phyloP scores from a whole-genome alignment of 2,797 vertebrate genomes.

The Sarcophilus harrisii region DNA sequence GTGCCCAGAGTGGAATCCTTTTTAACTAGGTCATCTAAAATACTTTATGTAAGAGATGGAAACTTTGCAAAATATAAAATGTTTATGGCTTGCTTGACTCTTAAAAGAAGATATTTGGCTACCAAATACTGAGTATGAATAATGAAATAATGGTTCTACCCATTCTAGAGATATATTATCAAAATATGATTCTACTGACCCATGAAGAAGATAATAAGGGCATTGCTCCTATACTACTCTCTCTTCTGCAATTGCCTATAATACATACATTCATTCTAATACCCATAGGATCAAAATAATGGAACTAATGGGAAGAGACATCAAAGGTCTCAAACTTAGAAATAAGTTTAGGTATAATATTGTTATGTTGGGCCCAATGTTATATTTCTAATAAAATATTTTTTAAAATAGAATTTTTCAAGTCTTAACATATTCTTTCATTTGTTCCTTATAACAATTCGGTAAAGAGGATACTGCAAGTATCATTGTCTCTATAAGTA shows the following conservation, averaged over 20 bases:
- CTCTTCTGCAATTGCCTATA: background rate
- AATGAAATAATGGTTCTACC: background rate
- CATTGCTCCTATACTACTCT: background rate
- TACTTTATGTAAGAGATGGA: conserved; percentile 50
- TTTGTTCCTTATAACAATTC: background rate
- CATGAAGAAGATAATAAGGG: background rate
- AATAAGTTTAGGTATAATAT: background rate
- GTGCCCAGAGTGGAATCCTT: conserved; percentile 64
- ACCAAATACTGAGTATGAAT: background rate
- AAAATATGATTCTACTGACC: background rate
- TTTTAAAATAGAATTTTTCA: background rate
- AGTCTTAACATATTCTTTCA: background rate
- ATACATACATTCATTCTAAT: background rate
- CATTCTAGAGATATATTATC: conserved; percentile 63
- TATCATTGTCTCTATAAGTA: background rate
- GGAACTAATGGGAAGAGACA: background rate
- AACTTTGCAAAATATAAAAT: conserved; percentile 58
- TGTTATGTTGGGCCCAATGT: background rate
- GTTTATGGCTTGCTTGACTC: conserved; percentile 54
- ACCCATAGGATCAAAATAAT: background rate
- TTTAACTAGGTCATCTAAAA: conserved; percentile 65
- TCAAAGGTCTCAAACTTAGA: background rate
- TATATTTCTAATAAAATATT: background rate
- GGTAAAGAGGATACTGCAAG: background rate
- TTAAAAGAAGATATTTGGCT: background rate